Evolutionary conservation across 2,888 invertebrate genomes (phyloP).

Genomic region (Phymatocera aterrima): DNA sequence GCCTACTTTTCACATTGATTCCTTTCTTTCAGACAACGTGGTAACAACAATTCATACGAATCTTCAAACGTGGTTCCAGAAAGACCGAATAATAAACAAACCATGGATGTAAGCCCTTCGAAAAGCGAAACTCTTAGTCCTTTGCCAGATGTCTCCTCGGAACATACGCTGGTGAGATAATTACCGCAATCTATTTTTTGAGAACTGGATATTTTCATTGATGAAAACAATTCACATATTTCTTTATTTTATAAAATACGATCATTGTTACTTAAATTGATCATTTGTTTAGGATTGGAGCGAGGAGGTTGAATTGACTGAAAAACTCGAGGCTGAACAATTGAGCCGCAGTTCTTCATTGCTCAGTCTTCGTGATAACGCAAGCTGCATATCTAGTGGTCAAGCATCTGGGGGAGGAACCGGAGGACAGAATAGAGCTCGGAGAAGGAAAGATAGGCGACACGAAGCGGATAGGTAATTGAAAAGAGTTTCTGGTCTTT

Average conservation of each 20-base stretch:
- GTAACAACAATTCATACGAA: slow-evolving; percentile 58
- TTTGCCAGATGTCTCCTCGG: slow-evolving; percentile 47
- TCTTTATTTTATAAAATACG: not conserved
- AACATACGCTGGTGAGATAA: slow-evolving; percentile 55
- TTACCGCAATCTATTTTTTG: too few relatives aligned
- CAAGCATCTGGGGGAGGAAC: slow-evolving; percentile 53
- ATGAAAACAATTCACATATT: too few relatives aligned
- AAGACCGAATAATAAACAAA: slow-evolving; percentile 58
- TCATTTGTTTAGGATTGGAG: slow-evolving; percentile 77
- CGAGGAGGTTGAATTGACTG: slow-evolving; percentile 79
- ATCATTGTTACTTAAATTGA: not conserved
- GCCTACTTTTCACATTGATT: slow-evolving; percentile 35
- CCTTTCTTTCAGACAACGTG: slow-evolving; percentile 58
- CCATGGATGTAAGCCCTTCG: slow-evolving; percentile 56
- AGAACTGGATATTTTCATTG: too few relatives aligned
- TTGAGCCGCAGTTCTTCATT: slow-evolving; percentile 78
- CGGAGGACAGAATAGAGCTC: slow-evolving; percentile 63
- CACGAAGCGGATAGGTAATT: slow-evolving; percentile 62
- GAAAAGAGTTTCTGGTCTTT: slow-evolving; percentile 43
- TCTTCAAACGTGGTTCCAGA: slow-evolving; percentile 55
- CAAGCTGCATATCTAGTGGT: slow-evolving; percentile 57
- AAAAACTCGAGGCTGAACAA: slow-evolving; percentile 75
- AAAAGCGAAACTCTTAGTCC: slow-evolving; percentile 62
- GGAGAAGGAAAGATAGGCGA: slow-evolving; percentile 69
- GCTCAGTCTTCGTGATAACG: slow-evolving; percentile 73